phyloP scores from a whole-genome alignment of 2,888 invertebrate genomes.

The Thysanoteuthis rhombus region DNA sequence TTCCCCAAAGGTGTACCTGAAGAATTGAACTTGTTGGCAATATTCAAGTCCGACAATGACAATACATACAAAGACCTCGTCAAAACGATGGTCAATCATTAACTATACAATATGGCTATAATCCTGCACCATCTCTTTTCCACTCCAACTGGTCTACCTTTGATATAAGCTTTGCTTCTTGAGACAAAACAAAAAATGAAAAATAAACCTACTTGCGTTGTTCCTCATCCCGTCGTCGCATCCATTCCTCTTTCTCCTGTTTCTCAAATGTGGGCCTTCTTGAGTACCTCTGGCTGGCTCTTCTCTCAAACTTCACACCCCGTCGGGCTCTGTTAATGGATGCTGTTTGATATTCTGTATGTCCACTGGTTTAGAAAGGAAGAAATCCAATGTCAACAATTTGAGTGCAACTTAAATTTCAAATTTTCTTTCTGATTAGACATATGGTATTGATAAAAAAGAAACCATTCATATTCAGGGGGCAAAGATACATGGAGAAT shows the following conservation, averaged over 20 bases:
- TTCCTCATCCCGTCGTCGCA: constrained; percentile 47
- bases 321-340: constrained; percentile 88
- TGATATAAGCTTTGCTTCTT: too few species aligned
- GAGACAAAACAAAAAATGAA: too few species aligned
- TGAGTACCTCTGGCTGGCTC: constrained; percentile 96
- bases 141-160: too few species aligned
- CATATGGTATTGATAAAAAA: background rate
- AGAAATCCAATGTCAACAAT: background rate
- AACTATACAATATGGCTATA: too few species aligned
- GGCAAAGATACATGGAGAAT: too few species aligned
- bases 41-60: too few species aligned
- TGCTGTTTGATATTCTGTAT: constrained; percentile 97
- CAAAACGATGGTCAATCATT: too few species aligned
- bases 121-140: too few species aligned
- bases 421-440: background rate
- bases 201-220: background rate
- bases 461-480: too few species aligned
- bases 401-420: background rate
- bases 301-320: constrained; percentile 94
- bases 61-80: too few species aligned
- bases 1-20: too few species aligned
- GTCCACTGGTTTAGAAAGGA: constrained; percentile 75
- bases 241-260: constrained; percentile 52
- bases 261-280: constrained; percentile 74
- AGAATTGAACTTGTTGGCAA: too few species aligned